phyloP scores from a whole-genome alignment of 2,797 vertebrate species.

The Prunella strophiata region DNA sequence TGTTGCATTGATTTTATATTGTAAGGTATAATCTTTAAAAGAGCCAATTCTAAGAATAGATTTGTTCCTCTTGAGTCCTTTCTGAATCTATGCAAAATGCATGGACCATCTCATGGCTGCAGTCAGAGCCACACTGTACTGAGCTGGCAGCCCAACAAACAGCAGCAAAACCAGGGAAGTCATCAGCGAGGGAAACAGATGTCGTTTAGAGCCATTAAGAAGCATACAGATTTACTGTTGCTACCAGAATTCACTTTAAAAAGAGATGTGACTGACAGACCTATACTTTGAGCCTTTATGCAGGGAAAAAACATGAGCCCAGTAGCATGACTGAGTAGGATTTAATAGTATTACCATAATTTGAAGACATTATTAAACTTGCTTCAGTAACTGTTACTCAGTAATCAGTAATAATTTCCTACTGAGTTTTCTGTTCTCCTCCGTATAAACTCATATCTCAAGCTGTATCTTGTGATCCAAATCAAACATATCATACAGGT shows the following conservation, averaged over 20 bases:
- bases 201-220: neutral
- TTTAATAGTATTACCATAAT: neutral
- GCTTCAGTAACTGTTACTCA: neutral
- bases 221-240: neutral
- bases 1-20: neutral
- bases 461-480: neutral
- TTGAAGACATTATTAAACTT: neutral
- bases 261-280: neutral
- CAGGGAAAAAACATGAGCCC: neutral
- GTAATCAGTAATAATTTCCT: neutral
- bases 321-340: neutral
- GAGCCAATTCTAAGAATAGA: neutral
- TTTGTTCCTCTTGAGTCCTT: neutral
- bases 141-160: neutral
- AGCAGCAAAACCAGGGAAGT: neutral
- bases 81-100: neutral
- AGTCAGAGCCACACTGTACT: neutral
- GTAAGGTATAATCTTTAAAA: neutral
- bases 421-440: neutral
- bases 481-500: neutral
- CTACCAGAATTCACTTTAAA: neutral
- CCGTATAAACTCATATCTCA: neutral
- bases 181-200: neutral
- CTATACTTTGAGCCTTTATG: neutral
- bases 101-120: neutral